Conservation (phyloP, 2,797 vertebrate species). For the Alectoris magna region DNA sequence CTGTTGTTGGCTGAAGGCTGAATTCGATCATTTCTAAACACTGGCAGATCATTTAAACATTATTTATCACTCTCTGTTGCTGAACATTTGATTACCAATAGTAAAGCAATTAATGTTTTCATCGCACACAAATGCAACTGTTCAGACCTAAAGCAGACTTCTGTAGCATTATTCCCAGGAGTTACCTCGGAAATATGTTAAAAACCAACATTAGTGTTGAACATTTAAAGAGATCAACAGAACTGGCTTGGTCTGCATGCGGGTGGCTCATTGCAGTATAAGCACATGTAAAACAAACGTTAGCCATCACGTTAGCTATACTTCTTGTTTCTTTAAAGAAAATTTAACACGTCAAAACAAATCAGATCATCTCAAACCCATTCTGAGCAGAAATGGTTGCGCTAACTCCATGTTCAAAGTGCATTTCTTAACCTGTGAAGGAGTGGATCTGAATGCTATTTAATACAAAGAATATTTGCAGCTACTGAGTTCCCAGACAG, state of each 20-base stretch:
- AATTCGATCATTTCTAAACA: neutral
- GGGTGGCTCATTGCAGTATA: rapidly evolving
- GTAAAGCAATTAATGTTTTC: neutral
- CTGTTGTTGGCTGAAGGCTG: neutral
- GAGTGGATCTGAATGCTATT: neutral
- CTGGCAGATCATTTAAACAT: neutral
- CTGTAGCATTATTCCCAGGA: neutral
- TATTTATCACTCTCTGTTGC: neutral
- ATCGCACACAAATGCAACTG: neutral
- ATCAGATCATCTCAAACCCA: neutral
- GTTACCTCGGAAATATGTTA: neutral
- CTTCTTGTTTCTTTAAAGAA: neutral
- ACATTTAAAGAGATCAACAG: neutral
- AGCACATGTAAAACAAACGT: neutral
- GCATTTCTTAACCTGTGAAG: neutral
- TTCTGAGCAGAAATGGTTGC: neutral
- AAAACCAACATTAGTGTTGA: neutral
- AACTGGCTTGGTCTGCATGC: rapidly evolving
- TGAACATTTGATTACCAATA: neutral
- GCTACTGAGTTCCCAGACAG: neutral
- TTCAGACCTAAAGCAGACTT: neutral
- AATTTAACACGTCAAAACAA: neutral
- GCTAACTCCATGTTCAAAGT: neutral
- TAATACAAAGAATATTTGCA: neutral
- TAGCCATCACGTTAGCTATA: neutral